These are phyloP conservation scores for Siniperca scherzeri DNA, from an alignment of 2,797 vertebrate species.

Conservation along the genomic window DNA sequence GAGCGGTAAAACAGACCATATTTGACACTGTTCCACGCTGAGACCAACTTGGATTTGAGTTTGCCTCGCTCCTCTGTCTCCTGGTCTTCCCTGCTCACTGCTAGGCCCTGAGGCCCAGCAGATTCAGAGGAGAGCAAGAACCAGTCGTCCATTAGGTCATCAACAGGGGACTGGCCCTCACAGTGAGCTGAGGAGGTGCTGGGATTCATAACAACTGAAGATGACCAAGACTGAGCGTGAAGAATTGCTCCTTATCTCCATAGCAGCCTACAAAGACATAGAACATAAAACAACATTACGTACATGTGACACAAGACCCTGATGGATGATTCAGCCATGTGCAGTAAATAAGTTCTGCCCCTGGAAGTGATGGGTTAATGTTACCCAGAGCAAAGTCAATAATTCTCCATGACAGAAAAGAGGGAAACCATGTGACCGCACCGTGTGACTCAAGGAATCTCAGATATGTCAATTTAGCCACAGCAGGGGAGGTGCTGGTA, in stretches of 20 bases:
- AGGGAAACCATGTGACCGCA: conserved; percentile 63
- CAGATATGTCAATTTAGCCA: conserved; percentile 46
- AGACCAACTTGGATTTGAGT: conserved; percentile 89
- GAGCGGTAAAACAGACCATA: conserved; percentile 83
- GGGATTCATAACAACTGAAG: conserved; percentile 65
- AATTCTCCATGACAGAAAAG: conserved; percentile 35
- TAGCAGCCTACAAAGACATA: conserved; percentile 39
- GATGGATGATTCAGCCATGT: neutral
- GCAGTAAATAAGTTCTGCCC: neutral
- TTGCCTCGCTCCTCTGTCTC: conserved; percentile 85
- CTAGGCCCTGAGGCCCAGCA: conserved; percentile 9
- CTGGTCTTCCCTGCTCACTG: conserved; percentile 31
- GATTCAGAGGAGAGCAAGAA: conserved; percentile 69
- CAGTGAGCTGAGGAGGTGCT: conserved; percentile 45
- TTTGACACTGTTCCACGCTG: conserved; percentile 93
- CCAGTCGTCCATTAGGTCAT: conserved; percentile 76
- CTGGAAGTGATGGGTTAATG: conserved; percentile 3
- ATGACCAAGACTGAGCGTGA: conserved; percentile 17
- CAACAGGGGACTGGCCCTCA: conserved; percentile 69
- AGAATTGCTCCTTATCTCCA: conserved; percentile 51
- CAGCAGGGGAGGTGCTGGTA: neutral
- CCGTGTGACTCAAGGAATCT: conserved; percentile 69
- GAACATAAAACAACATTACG: neutral
- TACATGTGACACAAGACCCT: neutral
- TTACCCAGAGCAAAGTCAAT: conserved; percentile 33